Evolutionary conservation across 64 coral and sea anemone genomes (phyloP).

Genomic region (Montipora foliosa): DNA sequence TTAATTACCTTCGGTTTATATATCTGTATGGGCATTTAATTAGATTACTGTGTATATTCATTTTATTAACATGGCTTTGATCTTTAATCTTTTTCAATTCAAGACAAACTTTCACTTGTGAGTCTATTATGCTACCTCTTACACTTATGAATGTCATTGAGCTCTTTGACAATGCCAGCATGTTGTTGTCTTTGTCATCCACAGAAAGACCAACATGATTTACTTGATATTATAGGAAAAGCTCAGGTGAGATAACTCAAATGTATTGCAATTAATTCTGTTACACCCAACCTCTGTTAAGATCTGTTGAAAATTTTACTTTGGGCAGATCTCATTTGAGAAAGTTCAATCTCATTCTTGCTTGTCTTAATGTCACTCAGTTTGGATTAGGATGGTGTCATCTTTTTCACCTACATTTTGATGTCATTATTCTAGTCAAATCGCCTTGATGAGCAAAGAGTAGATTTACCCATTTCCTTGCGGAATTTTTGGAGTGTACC

Average conservation of each 20-base stretch:
- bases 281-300: neutral
- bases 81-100: no score
- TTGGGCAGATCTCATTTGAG: neutral
- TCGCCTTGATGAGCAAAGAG: constrained; percentile 62
- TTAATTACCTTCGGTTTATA: no score
- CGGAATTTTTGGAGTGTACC: neutral
- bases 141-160: no score
- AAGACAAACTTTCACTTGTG: no score
- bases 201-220: constrained; percentile 44
- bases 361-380: neutral
- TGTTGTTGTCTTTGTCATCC: neutral
- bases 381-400: neutral
- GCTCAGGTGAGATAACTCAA: neutral
- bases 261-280: neutral
- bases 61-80: no score
- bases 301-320: no score
- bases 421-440: constrained; percentile 30
- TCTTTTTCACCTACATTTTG: neutral
- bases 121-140: no score
- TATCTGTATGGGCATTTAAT: no score
- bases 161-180: no score
- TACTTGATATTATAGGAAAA: constrained; percentile 33
- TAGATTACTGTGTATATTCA: no score
- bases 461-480: constrained; percentile 20
- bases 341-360: neutral